A percentile compares a stretch with the other conserved stretches of the same genome.
These are phyloP conservation scores for Tragelaphus buxtoni DNA, from an alignment of 2,113 vertebrate species.

Conservation along the genomic window DNA sequence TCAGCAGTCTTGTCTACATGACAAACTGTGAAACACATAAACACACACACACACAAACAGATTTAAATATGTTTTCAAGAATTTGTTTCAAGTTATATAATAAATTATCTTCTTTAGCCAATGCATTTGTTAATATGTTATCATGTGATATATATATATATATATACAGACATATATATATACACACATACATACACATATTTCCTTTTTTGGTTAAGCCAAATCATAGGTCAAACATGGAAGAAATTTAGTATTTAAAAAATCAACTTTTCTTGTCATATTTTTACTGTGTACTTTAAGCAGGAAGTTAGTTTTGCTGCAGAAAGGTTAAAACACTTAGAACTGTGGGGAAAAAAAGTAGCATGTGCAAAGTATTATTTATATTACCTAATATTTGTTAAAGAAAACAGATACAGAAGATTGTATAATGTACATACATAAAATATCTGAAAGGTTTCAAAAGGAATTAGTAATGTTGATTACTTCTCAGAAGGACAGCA, in stretches of 20 bases:
- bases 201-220: background rate
- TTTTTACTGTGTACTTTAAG: background rate
- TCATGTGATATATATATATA: background rate
- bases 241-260: background rate
- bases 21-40: background rate
- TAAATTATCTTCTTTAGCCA: background rate
- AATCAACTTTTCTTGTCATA: background rate
- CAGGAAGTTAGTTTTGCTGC: background rate
- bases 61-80: background rate
- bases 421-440: background rate
- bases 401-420: background rate
- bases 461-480: background rate
- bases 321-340: background rate
- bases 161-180: rapidly evolving
- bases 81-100: background rate
- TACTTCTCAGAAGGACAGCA: background rate
- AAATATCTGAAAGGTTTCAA: background rate
- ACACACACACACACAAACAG: background rate
- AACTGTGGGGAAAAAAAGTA: background rate
- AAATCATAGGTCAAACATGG: background rate
- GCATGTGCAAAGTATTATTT: background rate
- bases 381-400: background rate
- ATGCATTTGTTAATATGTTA: background rate
- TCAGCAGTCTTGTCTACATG: background rate
- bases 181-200: background rate